These are phyloP conservation scores for Ischnus inquisitorius DNA, from an alignment of 2,888 invertebrate genomes.

Conservation along the genomic window DNA sequence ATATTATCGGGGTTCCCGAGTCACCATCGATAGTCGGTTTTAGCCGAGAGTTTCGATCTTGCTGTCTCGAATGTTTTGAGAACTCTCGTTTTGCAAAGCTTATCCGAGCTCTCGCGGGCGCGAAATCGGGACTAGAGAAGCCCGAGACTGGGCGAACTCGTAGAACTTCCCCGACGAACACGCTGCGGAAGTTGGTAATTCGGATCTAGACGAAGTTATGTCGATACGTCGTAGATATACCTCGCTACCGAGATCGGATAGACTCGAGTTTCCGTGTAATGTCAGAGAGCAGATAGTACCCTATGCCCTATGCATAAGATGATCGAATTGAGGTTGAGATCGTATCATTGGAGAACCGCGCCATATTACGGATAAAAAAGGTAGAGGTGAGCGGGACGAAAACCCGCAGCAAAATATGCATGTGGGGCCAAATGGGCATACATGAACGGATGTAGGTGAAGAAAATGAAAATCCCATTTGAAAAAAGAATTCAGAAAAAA, in stretches of 20 bases:
- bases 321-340: neutral
- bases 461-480: too few species aligned
- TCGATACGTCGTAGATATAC: slow-evolving; percentile 38
- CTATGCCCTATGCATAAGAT: neutral
- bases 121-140: neutral
- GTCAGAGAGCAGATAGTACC: neutral
- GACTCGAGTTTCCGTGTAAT: neutral
- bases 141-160: neutral
- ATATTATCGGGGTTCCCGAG: slow-evolving; percentile 46
- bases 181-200: slow-evolving; percentile 53
- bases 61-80: slow-evolving; percentile 30
- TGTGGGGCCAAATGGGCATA: too few species aligned
- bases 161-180: slow-evolving; percentile 40
- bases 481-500: too few species aligned
- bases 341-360: too few species aligned
- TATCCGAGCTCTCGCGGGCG: slow-evolving; percentile 26
- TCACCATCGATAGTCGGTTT: slow-evolving; percentile 44
- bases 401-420: too few species aligned
- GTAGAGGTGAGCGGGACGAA: too few species aligned
- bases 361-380: too few species aligned
- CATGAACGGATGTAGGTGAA: too few species aligned
- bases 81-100: slow-evolving; percentile 59
- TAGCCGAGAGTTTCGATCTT: slow-evolving; percentile 22
- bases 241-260: neutral
- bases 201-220: slow-evolving; percentile 47